Conservation (phyloP, 2,113 vertebrate genomes). For the Leptobrachium leishanense region DNA sequence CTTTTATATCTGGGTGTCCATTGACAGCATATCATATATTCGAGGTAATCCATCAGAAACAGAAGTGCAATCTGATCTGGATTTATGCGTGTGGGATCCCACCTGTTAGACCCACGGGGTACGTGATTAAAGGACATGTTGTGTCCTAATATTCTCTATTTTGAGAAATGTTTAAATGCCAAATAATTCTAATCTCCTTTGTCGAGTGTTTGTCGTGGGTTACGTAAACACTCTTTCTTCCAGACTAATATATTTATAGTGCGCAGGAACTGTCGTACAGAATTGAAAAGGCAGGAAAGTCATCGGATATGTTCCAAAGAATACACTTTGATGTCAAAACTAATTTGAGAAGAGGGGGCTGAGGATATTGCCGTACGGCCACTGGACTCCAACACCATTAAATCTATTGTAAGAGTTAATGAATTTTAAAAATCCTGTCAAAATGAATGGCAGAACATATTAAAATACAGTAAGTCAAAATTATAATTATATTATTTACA, state of each 20-base stretch:
- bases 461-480: too few relatives aligned
- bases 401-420: too few relatives aligned
- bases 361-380: constrained; percentile 17
- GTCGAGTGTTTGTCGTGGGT: constrained; percentile 9
- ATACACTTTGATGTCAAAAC: constrained; percentile 33
- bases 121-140: too few relatives aligned
- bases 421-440: too few relatives aligned
- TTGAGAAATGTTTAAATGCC: background rate
- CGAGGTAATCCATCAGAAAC: too few relatives aligned
- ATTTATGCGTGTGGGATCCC: too few relatives aligned
- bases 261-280: constrained; percentile 13
- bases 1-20: too few relatives aligned
- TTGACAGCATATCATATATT: too few relatives aligned
- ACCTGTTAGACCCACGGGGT: too few relatives aligned
- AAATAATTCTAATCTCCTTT: constrained; percentile 5
- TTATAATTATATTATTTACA: too few relatives aligned
- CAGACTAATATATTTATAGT: constrained; percentile 25
- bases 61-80: too few relatives aligned
- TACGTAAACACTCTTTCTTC: constrained; percentile 26
- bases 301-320: constrained; percentile 23
- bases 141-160: background rate
- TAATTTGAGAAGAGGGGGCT: constrained; percentile 17
- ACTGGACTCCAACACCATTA: constrained; percentile 1
- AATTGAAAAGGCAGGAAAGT: constrained; percentile 26
- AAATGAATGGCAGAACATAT: too few relatives aligned